A percentile compares a stretch with the other conserved stretches of the same genome.
Evolutionary conservation across 1,140 invertebrate genomes (phyloP).

Genomic region (Acyrthosiphon pisum): DNA sequence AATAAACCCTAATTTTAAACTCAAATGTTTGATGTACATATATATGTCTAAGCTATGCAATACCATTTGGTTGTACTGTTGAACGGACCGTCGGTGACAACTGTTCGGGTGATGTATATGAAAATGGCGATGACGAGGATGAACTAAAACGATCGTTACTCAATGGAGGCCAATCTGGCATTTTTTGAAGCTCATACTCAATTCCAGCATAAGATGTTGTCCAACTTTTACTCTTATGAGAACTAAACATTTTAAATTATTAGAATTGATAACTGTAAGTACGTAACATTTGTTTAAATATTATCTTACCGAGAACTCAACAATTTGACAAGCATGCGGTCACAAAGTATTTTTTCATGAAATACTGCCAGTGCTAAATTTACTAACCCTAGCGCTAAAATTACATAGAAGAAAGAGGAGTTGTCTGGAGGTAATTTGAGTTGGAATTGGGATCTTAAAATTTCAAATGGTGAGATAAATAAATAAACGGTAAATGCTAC

Average conservation of each 20-base stretch:
- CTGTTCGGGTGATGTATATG: slow-evolving; percentile 47
- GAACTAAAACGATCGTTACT: slow-evolving; percentile 48
- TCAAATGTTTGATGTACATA: neutral
- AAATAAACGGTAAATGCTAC: slow-evolving; percentile 64
- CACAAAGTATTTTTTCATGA: slow-evolving; percentile 60
- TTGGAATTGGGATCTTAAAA: slow-evolving; percentile 71
- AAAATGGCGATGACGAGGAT: slow-evolving; percentile 44
- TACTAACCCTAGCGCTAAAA: slow-evolving; percentile 68
- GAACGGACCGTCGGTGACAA: neutral
- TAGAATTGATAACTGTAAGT: neutral
- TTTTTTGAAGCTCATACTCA: slow-evolving; percentile 40
- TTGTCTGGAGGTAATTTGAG: slow-evolving; percentile 72
- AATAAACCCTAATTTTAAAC: neutral
- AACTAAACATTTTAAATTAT: slow-evolving; percentile 7
- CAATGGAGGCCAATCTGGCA: slow-evolving; percentile 40
- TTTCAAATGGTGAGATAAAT: slow-evolving; percentile 68
- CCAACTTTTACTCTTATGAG: slow-evolving; percentile 47
- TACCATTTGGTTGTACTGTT: slow-evolving; percentile 45
- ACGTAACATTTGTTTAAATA: neutral
- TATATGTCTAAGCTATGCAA: neutral
- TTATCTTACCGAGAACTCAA: slow-evolving; percentile 45
- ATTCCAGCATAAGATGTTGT: slow-evolving; percentile 37
- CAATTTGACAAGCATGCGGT: slow-evolving; percentile 47
- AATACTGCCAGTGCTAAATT: slow-evolving; percentile 65
- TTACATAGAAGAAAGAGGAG: slow-evolving; percentile 70